These are phyloP conservation scores for Anastatus disparis DNA, from an alignment of 1,140 invertebrate genomes.

Conservation along the genomic window DNA sequence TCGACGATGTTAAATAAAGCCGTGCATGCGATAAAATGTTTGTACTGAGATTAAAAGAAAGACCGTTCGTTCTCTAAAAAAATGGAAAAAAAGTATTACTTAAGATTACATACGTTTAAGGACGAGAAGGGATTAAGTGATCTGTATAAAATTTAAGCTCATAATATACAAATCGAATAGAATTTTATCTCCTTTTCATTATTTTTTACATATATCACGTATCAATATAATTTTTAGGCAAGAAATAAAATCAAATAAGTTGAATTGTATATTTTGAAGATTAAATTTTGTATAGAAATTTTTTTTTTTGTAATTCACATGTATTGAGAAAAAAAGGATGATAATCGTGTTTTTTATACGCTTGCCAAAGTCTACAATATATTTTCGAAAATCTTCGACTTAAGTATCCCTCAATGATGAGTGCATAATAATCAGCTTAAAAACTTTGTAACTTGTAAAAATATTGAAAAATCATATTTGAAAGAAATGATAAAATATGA, in stretches of 20 bases:
- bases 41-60: constrained; percentile 5
- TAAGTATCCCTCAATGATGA: neutral
- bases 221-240: neutral
- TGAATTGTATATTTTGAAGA: neutral
- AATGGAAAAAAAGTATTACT: constrained; percentile 4
- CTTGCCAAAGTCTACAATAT: constrained; percentile 20
- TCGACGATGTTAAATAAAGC: neutral
- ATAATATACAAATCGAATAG: neutral
- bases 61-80: neutral
- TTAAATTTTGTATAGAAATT: neutral
- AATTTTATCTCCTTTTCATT: constrained; percentile 1
- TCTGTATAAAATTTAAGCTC: neutral
- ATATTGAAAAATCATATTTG: neutral
- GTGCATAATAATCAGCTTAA: neutral
- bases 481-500: neutral
- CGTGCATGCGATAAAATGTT: constrained; percentile 7
- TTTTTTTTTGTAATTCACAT: constrained; percentile 5
- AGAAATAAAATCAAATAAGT: constrained; percentile 1
- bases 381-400: constrained; percentile 29
- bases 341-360: constrained; percentile 29
- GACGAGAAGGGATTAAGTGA: neutral
- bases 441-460: constrained; percentile 7
- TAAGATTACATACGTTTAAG: constrained; percentile 1
- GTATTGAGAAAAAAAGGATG: neutral
- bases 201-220: constrained; percentile 5